Evolutionary conservation across 2,888 invertebrate genomes (phyloP).

Genomic region (Drosophila aldrichi): DNA sequence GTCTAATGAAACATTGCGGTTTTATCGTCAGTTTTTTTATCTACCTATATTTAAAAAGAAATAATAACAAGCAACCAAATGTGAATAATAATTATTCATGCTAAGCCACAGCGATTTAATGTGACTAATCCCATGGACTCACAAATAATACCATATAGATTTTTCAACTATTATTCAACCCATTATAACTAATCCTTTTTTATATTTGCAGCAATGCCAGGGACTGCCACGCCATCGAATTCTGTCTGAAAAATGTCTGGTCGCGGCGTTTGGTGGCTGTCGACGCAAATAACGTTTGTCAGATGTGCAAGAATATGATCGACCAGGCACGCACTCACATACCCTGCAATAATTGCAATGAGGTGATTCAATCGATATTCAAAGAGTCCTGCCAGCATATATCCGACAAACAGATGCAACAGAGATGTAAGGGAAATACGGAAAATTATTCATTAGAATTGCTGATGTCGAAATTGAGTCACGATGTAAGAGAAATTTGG

Average conservation of each 20-base stretch:
- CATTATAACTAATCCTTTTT: neutral
- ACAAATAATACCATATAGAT: neutral
- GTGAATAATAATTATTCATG: neutral
- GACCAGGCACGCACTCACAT: neutral
- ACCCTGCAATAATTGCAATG: neutral
- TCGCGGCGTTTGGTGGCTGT: neutral
- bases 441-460: neutral
- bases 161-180: no score
- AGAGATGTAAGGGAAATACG: neutral
- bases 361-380: neutral
- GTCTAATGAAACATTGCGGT: neutral
- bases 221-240: neutral
- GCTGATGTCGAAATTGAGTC: neutral
- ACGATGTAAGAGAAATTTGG: conserved; percentile 5
- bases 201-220: conserved; percentile 19
- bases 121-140: neutral
- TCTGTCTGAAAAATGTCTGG: conserved; percentile 15
- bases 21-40: neutral
- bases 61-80: neutral
- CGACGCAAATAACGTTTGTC: conserved; percentile 1
- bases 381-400: neutral
- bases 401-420: neutral
- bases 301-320: conserved; percentile 11
- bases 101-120: neutral
- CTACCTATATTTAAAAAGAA: no score